Percentiles rank a stretch among this genome's conserved stretches.
These are phyloP conservation scores for Epinotia demarniana DNA, from an alignment of 2,888 invertebrate genomes.

Conservation along the genomic window DNA sequence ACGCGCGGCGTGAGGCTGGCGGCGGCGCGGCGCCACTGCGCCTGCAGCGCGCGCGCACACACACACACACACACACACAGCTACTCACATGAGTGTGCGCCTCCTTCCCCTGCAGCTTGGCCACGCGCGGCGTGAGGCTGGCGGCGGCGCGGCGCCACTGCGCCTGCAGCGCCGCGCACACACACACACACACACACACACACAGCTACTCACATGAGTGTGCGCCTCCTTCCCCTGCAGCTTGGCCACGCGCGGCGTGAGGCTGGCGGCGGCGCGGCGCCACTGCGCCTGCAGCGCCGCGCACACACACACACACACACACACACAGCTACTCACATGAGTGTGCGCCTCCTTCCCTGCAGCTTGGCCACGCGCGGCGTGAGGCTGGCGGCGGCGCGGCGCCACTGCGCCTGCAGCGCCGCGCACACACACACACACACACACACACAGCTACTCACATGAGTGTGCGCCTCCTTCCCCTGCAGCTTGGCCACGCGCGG, in stretches of 20 bases:
- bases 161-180: conserved; percentile 59
- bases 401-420: conserved; percentile 59
- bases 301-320: too few species aligned
- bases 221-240: too few species aligned
- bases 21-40: conserved; percentile 55
- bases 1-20: conserved; percentile 50
- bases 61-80: too few species aligned
- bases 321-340: too few species aligned
- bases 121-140: conserved; percentile 49
- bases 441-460: too few species aligned
- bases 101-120: conserved; percentile 55
- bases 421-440: conserved; percentile 53
- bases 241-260: too few species aligned
- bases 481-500: conserved; percentile 55
- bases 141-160: conserved; percentile 56
- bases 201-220: too few species aligned
- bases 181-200: conserved; percentile 46
- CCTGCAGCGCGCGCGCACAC: conserved; percentile 56
- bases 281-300: too few species aligned
- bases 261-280: too few species aligned
- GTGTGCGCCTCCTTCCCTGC: conserved; percentile 49
- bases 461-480: conserved; percentile 45
- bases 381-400: conserved; percentile 46
- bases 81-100: neutral
- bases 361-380: conserved; percentile 56